Conservation (phyloP, 1,140 invertebrate species). For the Leptinotarsa defecta region DNA sequence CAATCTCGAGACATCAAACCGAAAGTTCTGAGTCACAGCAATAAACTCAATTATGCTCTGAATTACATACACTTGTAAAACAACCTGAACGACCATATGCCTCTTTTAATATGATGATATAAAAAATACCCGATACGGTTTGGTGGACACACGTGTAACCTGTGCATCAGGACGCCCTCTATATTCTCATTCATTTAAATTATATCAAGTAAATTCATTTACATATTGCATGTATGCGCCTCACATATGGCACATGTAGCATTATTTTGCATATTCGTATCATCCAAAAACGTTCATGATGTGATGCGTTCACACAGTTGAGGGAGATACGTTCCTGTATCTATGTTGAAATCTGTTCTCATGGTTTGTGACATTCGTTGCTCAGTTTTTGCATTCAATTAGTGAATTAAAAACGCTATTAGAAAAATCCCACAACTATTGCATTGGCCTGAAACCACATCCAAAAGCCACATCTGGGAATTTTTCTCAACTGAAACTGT, state of each 20-base stretch:
- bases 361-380: conserved; percentile 4
- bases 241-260: conserved; percentile 22
- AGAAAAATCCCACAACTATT: too few species aligned
- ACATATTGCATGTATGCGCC: conserved; percentile 24
- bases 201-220: conserved; percentile 21
- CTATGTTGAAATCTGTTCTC: conserved; percentile 8
- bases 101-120: conserved; percentile 20
- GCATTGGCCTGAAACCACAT: too few species aligned
- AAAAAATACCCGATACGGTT: conserved; percentile 15
- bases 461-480: too few species aligned
- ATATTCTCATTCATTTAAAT: conserved; percentile 24
- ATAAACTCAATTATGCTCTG: conserved; percentile 15
- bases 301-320: conserved; percentile 1
- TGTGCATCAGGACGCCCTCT: conserved; percentile 23
- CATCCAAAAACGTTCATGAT: conserved; percentile 5
- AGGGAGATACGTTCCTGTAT: not conserved
- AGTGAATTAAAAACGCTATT: not conserved
- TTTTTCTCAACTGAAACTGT: too few species aligned
- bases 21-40: conserved; percentile 14
- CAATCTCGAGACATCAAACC: conserved; percentile 11
- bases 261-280: conserved; percentile 20
- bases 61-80: conserved; percentile 19
- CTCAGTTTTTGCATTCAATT: not conserved
- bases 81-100: conserved; percentile 22
- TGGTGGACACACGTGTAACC: conserved; percentile 22